phyloP scores from a whole-genome alignment of 2,797 vertebrate genomes.

The Odontamblyopus rebecca region DNA sequence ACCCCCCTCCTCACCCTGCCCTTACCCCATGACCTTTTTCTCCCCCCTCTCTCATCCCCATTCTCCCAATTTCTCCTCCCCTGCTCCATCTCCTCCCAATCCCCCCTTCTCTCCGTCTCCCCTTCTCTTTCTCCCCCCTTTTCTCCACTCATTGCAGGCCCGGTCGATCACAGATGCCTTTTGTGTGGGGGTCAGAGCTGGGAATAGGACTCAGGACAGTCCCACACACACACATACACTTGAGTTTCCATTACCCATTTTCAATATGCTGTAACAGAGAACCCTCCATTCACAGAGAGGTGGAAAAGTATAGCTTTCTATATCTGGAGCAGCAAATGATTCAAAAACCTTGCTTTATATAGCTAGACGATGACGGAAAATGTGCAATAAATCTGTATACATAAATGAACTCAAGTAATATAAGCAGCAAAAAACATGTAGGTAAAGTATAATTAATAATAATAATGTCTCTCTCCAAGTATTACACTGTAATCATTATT shows the following conservation, averaged over 20 bases:
- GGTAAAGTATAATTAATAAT: not conserved
- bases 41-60: constrained; percentile 35
- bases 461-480: too few relatives aligned
- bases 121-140: constrained; percentile 29
- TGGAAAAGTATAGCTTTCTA: constrained; percentile 44
- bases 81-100: constrained; percentile 31
- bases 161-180: constrained; percentile 67
- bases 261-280: constrained; percentile 57
- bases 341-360: not conserved
- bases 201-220: constrained; percentile 53
- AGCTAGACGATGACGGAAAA: not conserved
- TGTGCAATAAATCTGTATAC: not conserved
- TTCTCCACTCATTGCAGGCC: constrained; percentile 39
- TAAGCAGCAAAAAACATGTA: not conserved
- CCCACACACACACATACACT: constrained; percentile 30
- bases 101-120: constrained; percentile 43
- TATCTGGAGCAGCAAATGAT: constrained; percentile 39
- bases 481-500: too few relatives aligned
- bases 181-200: constrained; percentile 56
- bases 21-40: too few relatives aligned
- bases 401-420: not conserved
- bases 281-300: constrained; percentile 51
- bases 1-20: constrained; percentile 12
- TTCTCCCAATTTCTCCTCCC: constrained; percentile 26
- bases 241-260: constrained; percentile 47